Conservation (phyloP, 2,888 invertebrate species). For the Melinaea marsaeus region DNA sequence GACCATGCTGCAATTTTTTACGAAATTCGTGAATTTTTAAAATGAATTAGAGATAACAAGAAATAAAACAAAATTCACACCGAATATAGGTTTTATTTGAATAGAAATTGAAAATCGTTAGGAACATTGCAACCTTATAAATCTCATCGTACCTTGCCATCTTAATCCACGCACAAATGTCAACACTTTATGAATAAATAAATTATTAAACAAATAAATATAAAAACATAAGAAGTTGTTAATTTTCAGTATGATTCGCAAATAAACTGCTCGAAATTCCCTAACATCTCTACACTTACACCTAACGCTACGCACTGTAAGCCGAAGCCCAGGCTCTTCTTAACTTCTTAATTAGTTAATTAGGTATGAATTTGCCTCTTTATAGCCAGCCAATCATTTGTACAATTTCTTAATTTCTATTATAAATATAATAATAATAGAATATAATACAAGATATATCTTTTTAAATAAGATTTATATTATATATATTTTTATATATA, state of each 20-base stretch:
- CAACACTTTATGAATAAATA: constrained; percentile 1
- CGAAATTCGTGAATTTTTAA: background rate
- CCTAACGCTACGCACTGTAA: background rate
- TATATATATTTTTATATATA: no score
- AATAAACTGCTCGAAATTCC: background rate
- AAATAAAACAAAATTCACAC: constrained; percentile 38
- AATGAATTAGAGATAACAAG: constrained; percentile 2
- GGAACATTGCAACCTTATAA: constrained; percentile 40
- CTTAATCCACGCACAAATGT: background rate
- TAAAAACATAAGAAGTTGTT: background rate
- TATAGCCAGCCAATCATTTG: background rate
- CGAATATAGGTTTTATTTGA: constrained; percentile 40
- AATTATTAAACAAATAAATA: background rate
- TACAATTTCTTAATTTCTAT: constrained; percentile 2
- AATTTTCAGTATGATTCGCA: background rate
- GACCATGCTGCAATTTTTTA: no score
- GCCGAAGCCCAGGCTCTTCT: constrained; percentile 5
- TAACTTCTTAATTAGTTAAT: background rate
- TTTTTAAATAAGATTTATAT: no score
- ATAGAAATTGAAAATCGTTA: constrained; percentile 38
- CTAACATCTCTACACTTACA: background rate
- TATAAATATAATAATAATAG: background rate
- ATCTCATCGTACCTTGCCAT: constrained; percentile 2
- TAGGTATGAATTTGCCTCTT: no score
- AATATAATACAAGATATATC: background rate